Evolutionary conservation across 1,140 invertebrate genomes (phyloP), one percentile per base, ranked within the genome.

Genomic region (Drosophila subobscura): DNA sequence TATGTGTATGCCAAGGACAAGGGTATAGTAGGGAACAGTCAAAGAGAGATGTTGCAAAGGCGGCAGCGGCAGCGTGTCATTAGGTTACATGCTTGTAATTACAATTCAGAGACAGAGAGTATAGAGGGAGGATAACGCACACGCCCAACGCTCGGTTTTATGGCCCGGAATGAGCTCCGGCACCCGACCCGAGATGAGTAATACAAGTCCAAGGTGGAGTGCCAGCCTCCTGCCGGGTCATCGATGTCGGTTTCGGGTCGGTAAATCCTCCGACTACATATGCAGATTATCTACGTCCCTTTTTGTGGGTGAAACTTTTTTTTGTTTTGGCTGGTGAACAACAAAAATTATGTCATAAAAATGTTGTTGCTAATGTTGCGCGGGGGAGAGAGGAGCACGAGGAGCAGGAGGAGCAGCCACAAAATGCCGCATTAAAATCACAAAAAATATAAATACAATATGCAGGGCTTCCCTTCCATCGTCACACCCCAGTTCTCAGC

Each of bases 391-490:
- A 44, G 54, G 16, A 5, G 49, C 49, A 42, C 40, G 33, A 56
- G 44, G 37, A 61, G 56, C 67, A 71, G 79, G 33, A 56, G 44
- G 37, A 61, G 56, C 67, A 71, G 79, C 79, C 79, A 83, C 79
- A 83, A 81, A 81, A 81, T 81, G 79, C 79, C 79, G 79, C 79
- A 83, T 83, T 83, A 83, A 83, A 83, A 83, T 83, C 79, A 83
- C 79, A 83, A 83, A 83, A 83, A 83, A 83, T 78, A 83, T 81
- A 83, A 83, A 83, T 83, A 83, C 79, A 83, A 83, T 83, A 83
- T 83, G 79, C 79, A 73, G 75, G 54, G 67, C 72, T 47, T 71
- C 10, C 33, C 8, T 45, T 59, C 59, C 64, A 52, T 52, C 63
- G 65, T 58, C 56, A 29, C 10, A 7, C 44, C 14, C 6, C 29